Conservation (phyloP, 2,797 vertebrate species). For the Luscinia luscinia region DNA sequence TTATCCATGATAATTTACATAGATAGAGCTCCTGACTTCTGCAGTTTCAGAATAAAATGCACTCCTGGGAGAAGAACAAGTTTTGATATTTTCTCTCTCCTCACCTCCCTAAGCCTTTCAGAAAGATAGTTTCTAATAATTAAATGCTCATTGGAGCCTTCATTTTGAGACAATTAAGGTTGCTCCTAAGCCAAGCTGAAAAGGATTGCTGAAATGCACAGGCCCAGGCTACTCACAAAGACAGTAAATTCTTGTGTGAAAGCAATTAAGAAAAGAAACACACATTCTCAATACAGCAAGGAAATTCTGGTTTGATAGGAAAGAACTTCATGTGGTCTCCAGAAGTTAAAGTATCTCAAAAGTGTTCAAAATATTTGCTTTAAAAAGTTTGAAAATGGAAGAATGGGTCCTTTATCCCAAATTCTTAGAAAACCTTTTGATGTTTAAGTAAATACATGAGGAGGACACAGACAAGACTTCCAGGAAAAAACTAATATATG, state of each 20-base stretch:
- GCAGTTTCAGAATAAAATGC: not conserved
- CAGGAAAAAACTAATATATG: not conserved
- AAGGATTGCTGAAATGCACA: not conserved
- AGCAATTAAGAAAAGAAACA: not conserved
- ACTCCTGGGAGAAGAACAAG: not conserved
- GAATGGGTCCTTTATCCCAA: not conserved
- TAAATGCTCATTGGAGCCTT: not conserved
- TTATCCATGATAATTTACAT: not conserved
- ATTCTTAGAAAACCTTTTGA: not conserved
- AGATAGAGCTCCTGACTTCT: not conserved
- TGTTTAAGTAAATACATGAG: not conserved
- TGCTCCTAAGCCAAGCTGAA: not conserved
- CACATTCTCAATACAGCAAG: not conserved
- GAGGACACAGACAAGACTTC: not conserved
- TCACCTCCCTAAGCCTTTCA: not conserved
- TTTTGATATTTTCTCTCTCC: not conserved
- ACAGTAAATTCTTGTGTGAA: not conserved
- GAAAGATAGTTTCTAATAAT: not conserved
- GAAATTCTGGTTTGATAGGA: not conserved
- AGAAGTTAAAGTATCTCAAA: not conserved
- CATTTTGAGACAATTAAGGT: not conserved
- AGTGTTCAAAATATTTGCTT: not conserved
- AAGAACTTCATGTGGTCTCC: not conserved
- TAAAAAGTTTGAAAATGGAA: not conserved
- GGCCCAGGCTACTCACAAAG: not conserved